phyloP scores from a whole-genome alignment of 1,140 invertebrate genomes.

The Metopolophium dirhodum region DNA sequence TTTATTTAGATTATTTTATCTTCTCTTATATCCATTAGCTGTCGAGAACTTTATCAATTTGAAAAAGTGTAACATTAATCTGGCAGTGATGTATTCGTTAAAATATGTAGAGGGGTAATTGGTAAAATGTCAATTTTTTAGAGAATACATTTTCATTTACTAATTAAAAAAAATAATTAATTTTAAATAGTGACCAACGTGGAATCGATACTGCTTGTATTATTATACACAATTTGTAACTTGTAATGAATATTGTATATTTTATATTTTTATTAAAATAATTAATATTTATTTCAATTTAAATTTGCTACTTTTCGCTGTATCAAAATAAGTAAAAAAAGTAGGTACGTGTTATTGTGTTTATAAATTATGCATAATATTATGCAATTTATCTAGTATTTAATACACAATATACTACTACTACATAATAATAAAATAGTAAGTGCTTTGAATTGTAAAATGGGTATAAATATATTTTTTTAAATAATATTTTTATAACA shows the following conservation, averaged over 20 bases:
- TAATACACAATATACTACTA: not conserved
- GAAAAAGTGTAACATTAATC: not conserved
- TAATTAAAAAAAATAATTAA: too few relatives aligned
- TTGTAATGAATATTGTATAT: too few relatives aligned
- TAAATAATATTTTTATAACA: not conserved
- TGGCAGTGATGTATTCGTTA: too few relatives aligned
- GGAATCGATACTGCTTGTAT: too few relatives aligned
- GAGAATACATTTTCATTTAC: too few relatives aligned
- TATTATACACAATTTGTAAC: too few relatives aligned
- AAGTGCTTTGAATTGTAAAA: not conserved
- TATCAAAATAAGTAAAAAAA: not conserved
- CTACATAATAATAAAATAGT: not conserved
- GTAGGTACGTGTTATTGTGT: too few relatives aligned
- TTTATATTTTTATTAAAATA: not conserved
- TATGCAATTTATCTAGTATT: not conserved
- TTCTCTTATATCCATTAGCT: not conserved
- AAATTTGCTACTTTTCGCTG: not conserved
- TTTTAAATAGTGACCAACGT: too few relatives aligned
- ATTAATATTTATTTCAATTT: not conserved
- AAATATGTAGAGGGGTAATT: too few relatives aligned
- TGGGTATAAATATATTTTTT: not conserved
- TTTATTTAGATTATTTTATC: not conserved
- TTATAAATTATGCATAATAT: not conserved
- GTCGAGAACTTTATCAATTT: slow-evolving; percentile 30
- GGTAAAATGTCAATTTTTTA: too few relatives aligned